phyloP scores from a whole-genome alignment of 2,797 vertebrate genomes.

The Acanthiza pusilla region DNA sequence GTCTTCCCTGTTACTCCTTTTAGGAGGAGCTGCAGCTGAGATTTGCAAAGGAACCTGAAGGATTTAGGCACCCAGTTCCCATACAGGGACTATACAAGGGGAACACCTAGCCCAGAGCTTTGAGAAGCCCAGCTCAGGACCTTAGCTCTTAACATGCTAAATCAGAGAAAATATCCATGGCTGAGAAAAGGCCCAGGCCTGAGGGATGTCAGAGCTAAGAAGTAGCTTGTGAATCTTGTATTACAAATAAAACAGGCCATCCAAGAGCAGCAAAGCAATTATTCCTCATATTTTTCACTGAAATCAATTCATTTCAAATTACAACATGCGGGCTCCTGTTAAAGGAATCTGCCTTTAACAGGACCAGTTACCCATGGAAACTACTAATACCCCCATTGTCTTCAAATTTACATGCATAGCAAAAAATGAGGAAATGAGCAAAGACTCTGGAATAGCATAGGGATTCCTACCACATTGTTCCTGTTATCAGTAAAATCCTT shows the following conservation, averaged over 20 bases:
- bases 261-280: background rate
- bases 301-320: background rate
- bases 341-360: background rate
- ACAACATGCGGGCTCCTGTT: background rate
- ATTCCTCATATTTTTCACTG: background rate
- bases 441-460: background rate
- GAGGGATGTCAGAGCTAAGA: background rate
- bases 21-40: background rate
- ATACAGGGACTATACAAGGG: background rate
- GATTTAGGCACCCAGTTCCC: background rate
- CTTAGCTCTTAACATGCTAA: background rate
- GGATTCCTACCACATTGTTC: background rate
- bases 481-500: conserved; percentile 1
- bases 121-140: background rate
- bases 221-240: accelerated
- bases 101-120: background rate
- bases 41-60: background rate
- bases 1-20: background rate
- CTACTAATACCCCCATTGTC: background rate
- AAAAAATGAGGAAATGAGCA: conserved; percentile 6
- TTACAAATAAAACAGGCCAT: background rate
- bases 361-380: background rate
- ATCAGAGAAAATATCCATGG: background rate
- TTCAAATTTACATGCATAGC: background rate
- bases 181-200: background rate